Conservation (phyloP, 1,140 invertebrate species). For the Pantala flavescens region DNA sequence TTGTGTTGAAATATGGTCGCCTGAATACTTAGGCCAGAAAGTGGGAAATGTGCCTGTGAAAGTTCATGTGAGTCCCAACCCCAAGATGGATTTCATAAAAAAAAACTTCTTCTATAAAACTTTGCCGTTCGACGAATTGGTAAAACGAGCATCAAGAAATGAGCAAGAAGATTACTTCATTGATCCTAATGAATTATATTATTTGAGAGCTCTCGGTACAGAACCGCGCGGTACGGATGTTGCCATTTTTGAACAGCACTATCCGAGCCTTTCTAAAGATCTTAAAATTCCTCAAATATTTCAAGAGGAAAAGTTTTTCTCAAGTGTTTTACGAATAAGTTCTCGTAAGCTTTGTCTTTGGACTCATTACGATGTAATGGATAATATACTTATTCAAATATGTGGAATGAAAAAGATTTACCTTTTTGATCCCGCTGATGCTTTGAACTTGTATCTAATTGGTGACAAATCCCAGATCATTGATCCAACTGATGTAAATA, state of each 20-base stretch:
- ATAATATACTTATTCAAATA: slow-evolving; percentile 48
- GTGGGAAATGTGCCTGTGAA: slow-evolving; percentile 36
- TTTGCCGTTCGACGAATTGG: slow-evolving; percentile 37
- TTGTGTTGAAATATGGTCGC: slow-evolving; percentile 40
- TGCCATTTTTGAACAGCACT: slow-evolving; percentile 39
- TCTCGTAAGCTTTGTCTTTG: slow-evolving; percentile 42
- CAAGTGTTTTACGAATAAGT: slow-evolving; percentile 46
- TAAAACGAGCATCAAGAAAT: slow-evolving; percentile 33
- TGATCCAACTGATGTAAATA: slow-evolving; percentile 38
- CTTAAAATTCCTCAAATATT: slow-evolving; percentile 39
- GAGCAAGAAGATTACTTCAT: slow-evolving; percentile 33
- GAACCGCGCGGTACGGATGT: slow-evolving; percentile 42
- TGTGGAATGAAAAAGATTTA: slow-evolving; percentile 41
- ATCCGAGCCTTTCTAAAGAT: slow-evolving; percentile 40
- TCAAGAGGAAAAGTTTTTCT: slow-evolving; percentile 39
- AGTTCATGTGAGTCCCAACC: slow-evolving; percentile 39
- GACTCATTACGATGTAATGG: slow-evolving; percentile 56
- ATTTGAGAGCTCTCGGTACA: slow-evolving; percentile 43
- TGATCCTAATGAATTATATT: slow-evolving; percentile 39
- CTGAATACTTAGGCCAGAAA: slow-evolving; percentile 37
- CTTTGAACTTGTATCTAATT: slow-evolving; percentile 41
- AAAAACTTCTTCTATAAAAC: slow-evolving; percentile 49
- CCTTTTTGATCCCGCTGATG: slow-evolving; percentile 43
- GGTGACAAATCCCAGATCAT: slow-evolving; percentile 49
- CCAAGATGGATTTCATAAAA: slow-evolving; percentile 42